Base-by-base conservation (phyloP, 2,113 vertebrate species). In the Desmodus rotundus region DNA sequence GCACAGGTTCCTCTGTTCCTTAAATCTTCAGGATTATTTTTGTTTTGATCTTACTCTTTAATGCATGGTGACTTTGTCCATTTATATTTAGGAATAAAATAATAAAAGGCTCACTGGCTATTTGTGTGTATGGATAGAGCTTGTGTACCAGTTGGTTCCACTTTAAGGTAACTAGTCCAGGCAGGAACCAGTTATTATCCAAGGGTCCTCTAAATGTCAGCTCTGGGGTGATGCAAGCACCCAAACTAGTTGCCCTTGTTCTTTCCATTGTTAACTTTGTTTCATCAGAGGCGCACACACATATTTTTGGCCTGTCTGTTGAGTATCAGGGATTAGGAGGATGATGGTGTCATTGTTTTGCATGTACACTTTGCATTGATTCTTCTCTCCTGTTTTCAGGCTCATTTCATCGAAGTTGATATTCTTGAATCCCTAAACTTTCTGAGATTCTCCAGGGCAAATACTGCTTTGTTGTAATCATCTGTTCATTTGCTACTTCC, bases 41-140 rank as follows among this genome's bases (percentile, higher is more conserved):
- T 33, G 43, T 47, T 38, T 83, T 90, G 33, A 78, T 67, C 36
- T 41, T 72, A 43, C 19, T 72, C 19, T 81, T 88, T 74, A 87
- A 61, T 94, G 17, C 2, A 72, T 81, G 31, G 5, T 89, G 38
- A 70, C 74, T n/a, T 16, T 77, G 93, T 58, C 4, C 16, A 58
- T 77, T 80, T 17, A 56, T 87, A 83, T 77, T 96, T 43, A 83
- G 77, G 31, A 94, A 78, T 81, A 47, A 83, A 83, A 87, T 63
- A 81, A 56, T 80, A 63, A 73, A 74, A 86, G 11, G 14, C 2
- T 83, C 22, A 85, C 13, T 78, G 28, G 13, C 16, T 72, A 11
- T 8, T 47, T 80, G n/a, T 52, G 8, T 81, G 16, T 72, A 19
- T 72, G 12, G 20, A 9, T 93, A 43, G 38, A 56, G 20, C 24